Base-by-base conservation (phyloP, 2,888 invertebrate species). In the Onchidella celtica region DNA sequence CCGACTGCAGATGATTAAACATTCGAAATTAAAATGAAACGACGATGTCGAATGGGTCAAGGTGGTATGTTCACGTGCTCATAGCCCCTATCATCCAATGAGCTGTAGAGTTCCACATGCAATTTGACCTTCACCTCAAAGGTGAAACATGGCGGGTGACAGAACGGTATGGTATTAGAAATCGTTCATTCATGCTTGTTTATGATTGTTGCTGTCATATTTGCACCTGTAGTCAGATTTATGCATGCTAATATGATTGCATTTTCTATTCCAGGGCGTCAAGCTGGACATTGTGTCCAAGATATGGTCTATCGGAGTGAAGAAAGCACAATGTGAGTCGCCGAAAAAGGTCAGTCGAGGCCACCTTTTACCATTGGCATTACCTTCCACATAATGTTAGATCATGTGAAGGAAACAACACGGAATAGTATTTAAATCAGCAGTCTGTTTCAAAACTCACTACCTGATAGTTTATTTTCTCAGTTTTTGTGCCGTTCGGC, bases 321-420 rank as follows among this genome's bases (percentile, higher is more conserved):
- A 74, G 82, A 88, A 86, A 85, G 89, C 88, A 72, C 83, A 85
- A 77, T 89, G 89, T 82, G 89, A 89, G 69, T 81, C 87, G 32
- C 83, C 83, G 81, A 89, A 86, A 85, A 88, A 88, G 88, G 89
- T 88, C 84, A 88, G 84, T 78, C 0, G 3, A 34, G 27, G 65
- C 17, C 47, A 57, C 68, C 36, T 61, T 59, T 69, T 69, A 79
- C 24, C 9, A 6, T 63, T 63, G 6, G 27, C 63, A 63, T n/a
- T 34, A 17, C n/a, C n/a, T n/a, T n/a, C n/a, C n/a, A n/a, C n/a
- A n/a, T n/a, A n/a, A n/a, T n/a, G n/a, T n/a, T n/a, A n/a, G n/a
- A n/a, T n/a, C n/a, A n/a, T n/a, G n/a, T n/a, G n/a, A n/a, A n/a
- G n/a, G n/a, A n/a, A n/a, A n/a, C n/a, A n/a, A n/a, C n/a, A n/a